A percentile compares a stretch with the other conserved stretches of the same genome.
Conservation (phyloP, 2,113 vertebrate species). For the Melanerpes aurifrons region DNA sequence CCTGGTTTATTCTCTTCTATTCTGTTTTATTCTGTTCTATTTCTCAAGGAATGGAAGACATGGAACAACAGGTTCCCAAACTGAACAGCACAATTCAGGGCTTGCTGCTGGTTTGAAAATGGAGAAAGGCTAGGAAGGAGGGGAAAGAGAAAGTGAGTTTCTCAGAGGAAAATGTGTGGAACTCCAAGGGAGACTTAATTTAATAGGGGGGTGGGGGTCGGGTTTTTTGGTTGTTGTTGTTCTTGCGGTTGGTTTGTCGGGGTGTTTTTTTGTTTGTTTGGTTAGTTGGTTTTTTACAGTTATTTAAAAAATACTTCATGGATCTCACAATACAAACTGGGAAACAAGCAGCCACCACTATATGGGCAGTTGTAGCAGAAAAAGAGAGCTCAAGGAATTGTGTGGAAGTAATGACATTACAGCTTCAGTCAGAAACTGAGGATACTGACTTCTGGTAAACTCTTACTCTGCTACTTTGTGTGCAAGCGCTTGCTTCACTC, state of each 20-base stretch:
- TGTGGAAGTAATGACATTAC: background rate
- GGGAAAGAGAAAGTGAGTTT: background rate
- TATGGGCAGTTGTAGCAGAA: background rate
- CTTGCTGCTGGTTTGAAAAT: background rate
- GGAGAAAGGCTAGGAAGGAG: background rate
- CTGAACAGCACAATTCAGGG: background rate
- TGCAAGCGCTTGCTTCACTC: background rate
- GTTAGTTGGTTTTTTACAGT: background rate
- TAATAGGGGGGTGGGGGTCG: no score
- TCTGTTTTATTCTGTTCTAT: no score
- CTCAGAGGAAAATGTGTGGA: background rate
- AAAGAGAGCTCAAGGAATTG: background rate
- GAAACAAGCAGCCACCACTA: background rate
- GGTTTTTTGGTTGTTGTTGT: no score
- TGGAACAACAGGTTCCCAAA: background rate
- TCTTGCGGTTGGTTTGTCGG: no score
- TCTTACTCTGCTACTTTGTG: background rate
- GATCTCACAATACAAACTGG: background rate
- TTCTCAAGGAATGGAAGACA: background rate
- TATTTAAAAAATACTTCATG: background rate
- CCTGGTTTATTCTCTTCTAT: no score
- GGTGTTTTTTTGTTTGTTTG: no score
- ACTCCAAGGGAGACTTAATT: background rate
- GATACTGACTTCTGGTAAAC: background rate
- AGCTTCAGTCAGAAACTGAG: background rate